phyloP scores from a whole-genome alignment of 2,113 vertebrate species.

The Stigmatopora nigra region DNA sequence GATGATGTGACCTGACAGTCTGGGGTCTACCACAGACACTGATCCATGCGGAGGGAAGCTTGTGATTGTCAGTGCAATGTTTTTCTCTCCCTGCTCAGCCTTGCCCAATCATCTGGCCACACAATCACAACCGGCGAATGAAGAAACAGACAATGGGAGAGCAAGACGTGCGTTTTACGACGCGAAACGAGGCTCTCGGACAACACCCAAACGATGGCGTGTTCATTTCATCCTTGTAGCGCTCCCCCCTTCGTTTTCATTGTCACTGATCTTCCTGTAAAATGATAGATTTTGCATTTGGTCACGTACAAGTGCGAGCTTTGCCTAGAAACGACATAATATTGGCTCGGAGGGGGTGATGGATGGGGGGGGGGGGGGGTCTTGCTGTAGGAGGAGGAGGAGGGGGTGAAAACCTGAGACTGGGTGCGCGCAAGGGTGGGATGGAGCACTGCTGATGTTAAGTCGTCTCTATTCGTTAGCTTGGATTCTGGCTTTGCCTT shows the following conservation, averaged over 20 bases:
- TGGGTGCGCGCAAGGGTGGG: constrained; percentile 57
- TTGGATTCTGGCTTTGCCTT: background rate
- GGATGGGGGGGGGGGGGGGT: constrained; percentile 40
- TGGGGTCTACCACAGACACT: constrained; percentile 57
- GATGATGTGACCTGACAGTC: constrained; percentile 63
- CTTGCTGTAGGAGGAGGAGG: constrained; percentile 18
- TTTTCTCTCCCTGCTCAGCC: constrained; percentile 27
- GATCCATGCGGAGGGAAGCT: constrained; percentile 56
- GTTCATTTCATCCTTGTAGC: background rate
- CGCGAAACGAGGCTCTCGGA: background rate
- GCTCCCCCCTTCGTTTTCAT: background rate
- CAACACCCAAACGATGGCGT: background rate
- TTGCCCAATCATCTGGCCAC: constrained; percentile 47
- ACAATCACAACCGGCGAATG: constrained; percentile 54
- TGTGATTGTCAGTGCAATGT: constrained; percentile 60
- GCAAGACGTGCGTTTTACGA: background rate
- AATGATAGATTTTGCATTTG: background rate
- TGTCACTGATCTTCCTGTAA: background rate
- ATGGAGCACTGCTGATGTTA: constrained; percentile 41
- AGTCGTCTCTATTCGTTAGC: background rate
- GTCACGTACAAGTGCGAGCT: background rate
- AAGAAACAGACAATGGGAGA: constrained; percentile 51
- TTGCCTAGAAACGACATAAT: background rate
- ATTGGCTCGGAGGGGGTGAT: constrained; percentile 20
- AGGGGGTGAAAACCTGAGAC: constrained; percentile 40